Base-by-base conservation (phyloP, 2,113 vertebrate species). In the Sapayoa aenigma region DNA sequence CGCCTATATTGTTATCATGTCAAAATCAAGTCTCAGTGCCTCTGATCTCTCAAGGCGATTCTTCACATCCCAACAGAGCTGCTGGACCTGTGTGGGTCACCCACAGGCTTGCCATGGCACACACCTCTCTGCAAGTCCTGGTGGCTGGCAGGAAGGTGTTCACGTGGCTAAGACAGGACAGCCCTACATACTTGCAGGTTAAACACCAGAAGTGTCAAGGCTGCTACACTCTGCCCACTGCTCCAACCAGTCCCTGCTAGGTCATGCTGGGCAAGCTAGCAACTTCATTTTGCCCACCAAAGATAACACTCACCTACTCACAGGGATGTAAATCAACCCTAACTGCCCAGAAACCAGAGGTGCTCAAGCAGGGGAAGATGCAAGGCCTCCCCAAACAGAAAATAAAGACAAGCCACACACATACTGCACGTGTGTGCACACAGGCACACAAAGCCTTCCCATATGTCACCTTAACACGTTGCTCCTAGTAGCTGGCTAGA, bases 401-500 rank as follows among this genome's bases (percentile, higher is more conserved):
- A 67, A 55, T 44, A 72, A 69, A 69, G 44, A 52, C 25, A 71
- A 73, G 46, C 12, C 17, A 19, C 25, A 20, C 24, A 27, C 4
- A 39, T 0, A 2, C 1, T 13, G 10, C 6, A 8, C 0, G 0
- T 16, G 11, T 21, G 33, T 4, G 12, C 20, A 11, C n/a, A 35
- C 21, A 73, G 42, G 39, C 20, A 81, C 28, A 55, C 15, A 16
- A 6, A 7, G 55, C 41, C n/a, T 46, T 78, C 30, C 30, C 23
- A 4, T 22, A 30, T 2, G 15, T 25, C 73, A 60, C 1, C 0
- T 24, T 68, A 65, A 87, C 18, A 62, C 35, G 20, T 9, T 31
- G 55, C n/a, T 49, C 42, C 46, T 53, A 31, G 31, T 20, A 73
- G 18, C 14, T 56, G 35, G 12, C 39, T 71, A 42, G 31, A 41